phyloP scores from a whole-genome alignment of 1,140 invertebrate species.

The Drosophila rhopaloa region DNA sequence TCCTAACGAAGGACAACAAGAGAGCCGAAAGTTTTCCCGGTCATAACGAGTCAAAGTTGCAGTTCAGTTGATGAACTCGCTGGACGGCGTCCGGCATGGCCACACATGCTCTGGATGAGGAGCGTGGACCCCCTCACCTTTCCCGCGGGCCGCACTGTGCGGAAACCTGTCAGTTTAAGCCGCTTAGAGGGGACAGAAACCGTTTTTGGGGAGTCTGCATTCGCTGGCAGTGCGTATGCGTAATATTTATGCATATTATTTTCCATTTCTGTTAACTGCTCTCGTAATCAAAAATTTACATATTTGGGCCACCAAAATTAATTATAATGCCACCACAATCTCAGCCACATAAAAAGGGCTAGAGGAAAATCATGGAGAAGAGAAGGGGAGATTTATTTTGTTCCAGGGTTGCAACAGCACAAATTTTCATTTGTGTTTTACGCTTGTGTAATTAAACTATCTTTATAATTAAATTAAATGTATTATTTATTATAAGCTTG shows the following conservation, averaged over 20 bases:
- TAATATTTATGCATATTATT: slow-evolving; percentile 68
- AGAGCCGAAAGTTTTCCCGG: slow-evolving; percentile 57
- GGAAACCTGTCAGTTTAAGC: slow-evolving; percentile 72
- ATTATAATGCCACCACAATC: slow-evolving; percentile 70
- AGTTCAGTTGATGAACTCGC: slow-evolving; percentile 67
- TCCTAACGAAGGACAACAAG: slow-evolving; percentile 27
- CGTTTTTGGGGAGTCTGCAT: slow-evolving; percentile 20
- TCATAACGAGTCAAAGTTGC: slow-evolving; percentile 69
- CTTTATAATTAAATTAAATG: no score
- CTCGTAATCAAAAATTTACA: slow-evolving; percentile 72
- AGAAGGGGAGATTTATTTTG: not conserved
- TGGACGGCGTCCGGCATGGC: slow-evolving; percentile 28
- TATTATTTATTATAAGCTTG: no score
- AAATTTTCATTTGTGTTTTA: not conserved
- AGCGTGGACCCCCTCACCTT: not conserved
- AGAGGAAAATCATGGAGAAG: slow-evolving; percentile 18
- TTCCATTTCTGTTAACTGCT: slow-evolving; percentile 59
- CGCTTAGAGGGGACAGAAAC: slow-evolving; percentile 60
- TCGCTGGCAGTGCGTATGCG: slow-evolving; percentile 59
- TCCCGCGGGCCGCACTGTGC: not conserved
- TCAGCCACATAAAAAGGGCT: slow-evolving; percentile 18
- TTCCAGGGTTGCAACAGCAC: slow-evolving; percentile 18
- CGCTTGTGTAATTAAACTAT: no score
- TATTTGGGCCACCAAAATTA: slow-evolving; percentile 76
- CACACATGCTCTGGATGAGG: slow-evolving; percentile 52